phyloP scores from a whole-genome alignment of 2,888 invertebrate species.

The Chouioia cunea region DNA sequence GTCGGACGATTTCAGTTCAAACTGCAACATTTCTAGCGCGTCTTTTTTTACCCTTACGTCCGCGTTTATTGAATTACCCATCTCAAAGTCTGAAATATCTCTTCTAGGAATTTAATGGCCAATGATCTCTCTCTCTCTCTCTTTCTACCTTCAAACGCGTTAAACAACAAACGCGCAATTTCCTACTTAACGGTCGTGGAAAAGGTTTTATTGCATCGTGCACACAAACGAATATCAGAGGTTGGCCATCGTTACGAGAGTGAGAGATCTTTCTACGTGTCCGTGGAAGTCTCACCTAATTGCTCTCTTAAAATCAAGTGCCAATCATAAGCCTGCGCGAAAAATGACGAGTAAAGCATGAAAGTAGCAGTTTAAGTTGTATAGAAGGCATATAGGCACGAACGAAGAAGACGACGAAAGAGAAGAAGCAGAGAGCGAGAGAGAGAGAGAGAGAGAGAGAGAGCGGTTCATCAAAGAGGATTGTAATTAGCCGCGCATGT shows the following conservation, averaged over 20 bases:
- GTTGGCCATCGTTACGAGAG: too few relatives aligned
- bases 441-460: conserved; percentile 23
- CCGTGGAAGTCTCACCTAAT: too few relatives aligned
- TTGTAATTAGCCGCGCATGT: conserved; percentile 64
- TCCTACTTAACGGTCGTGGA: too few relatives aligned
- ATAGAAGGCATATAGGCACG: conserved; percentile 5
- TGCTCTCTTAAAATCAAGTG: conserved; percentile 40
- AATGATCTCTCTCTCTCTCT: too few relatives aligned
- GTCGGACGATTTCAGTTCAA: too few relatives aligned
- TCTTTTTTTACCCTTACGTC: neutral
- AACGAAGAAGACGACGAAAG: conserved; percentile 1
- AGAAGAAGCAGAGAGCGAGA: conserved; percentile 6
- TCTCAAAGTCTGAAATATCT: too few relatives aligned
- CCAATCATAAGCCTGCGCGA: conserved; percentile 22
- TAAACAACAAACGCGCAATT: too few relatives aligned
- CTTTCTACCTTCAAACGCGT: too few relatives aligned
- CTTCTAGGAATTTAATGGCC: too few relatives aligned
- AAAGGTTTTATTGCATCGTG: too few relatives aligned
- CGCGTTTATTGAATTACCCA: conserved; percentile 7
- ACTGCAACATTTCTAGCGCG: neutral
- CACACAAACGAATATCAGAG: too few relatives aligned
- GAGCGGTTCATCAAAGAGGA: conserved; percentile 58
- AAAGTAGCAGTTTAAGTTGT: neutral
- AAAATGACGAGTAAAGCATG: conserved; percentile 17
- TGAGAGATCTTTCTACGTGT: too few relatives aligned